Percentiles rank a stretch among this genome's conserved stretches.
These are phyloP conservation scores for Microctenopoma stevenorrisi DNA, from an alignment of 2,797 vertebrate genomes.

Conservation along the genomic window DNA sequence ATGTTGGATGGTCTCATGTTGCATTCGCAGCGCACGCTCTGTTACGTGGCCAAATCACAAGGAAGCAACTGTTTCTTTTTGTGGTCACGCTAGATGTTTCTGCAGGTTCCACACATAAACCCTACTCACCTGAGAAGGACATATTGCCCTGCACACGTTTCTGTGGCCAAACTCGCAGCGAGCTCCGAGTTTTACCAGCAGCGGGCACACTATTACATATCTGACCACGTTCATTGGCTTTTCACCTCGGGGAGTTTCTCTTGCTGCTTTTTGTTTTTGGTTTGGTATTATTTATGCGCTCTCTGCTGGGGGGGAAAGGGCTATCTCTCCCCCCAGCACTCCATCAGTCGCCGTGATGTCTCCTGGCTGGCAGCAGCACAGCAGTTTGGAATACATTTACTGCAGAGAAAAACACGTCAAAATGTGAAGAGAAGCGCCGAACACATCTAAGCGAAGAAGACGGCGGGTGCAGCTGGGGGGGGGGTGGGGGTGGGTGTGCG, in stretches of 20 bases:
- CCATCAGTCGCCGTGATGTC: constrained; percentile 64
- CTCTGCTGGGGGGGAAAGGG: constrained; percentile 36
- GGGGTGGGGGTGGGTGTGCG: constrained; percentile 7
- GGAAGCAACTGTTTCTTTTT: constrained; percentile 67
- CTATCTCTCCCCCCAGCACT: constrained; percentile 64
- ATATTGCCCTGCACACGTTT: constrained; percentile 50
- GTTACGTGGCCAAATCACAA: constrained; percentile 35
- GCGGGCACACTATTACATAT: constrained; percentile 51
- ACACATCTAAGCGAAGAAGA: constrained; percentile 49
- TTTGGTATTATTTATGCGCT: constrained; percentile 75
- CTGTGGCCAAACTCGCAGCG: constrained; percentile 31
- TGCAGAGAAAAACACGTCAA: constrained; percentile 54
- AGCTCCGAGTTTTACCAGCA: constrained; percentile 45
- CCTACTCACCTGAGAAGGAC: constrained; percentile 63
- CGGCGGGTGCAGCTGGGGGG: constrained; percentile 41
- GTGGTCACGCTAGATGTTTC: constrained; percentile 62
- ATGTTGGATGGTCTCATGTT: constrained; percentile 38
- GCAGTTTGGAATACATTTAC: constrained; percentile 69
- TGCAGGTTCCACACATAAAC: constrained; percentile 45
- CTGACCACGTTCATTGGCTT: constrained; percentile 59
- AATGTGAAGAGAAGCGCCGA: constrained; percentile 48
- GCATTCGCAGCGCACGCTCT: constrained; percentile 33
- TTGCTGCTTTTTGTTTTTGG: constrained; percentile 68
- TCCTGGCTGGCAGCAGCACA: constrained; percentile 64
- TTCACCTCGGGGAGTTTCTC: constrained; percentile 63